A percentile compares a stretch with the other conserved stretches of the same genome.
Conservation (phyloP, 2,113 vertebrate genomes). For the Tragelaphus scriptus region DNA sequence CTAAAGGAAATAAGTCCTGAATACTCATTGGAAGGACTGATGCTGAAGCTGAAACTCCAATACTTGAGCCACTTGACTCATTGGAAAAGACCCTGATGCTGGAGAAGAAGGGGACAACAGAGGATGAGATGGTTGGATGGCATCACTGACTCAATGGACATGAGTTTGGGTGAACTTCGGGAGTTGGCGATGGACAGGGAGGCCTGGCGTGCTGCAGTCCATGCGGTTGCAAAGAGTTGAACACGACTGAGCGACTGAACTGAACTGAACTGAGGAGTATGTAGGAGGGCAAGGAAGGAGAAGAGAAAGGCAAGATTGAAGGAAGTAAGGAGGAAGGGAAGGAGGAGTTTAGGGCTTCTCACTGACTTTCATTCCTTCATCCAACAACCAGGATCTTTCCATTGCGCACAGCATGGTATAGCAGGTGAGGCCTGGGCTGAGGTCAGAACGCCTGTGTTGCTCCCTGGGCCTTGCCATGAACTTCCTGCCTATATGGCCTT, state of each 20-base stretch:
- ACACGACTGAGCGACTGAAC: not conserved
- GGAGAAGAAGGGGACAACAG: not conserved
- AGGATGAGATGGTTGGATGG: not conserved
- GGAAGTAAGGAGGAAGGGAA: not conserved
- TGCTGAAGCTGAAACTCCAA: not conserved
- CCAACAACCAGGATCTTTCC: not conserved
- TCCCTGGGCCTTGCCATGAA: not conserved
- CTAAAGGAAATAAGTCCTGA: not conserved
- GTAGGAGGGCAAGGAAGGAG: not conserved
- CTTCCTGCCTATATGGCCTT: not conserved
- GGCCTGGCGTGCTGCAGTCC: not conserved
- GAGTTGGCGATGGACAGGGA: not conserved
- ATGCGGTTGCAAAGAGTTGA: not conserved
- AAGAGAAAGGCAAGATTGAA: not conserved
- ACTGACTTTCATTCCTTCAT: not conserved
- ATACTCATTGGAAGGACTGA: not conserved
- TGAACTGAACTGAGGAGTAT: not conserved
- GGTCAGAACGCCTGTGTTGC: not conserved
- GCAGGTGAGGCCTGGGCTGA: not conserved
- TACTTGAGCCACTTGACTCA: not conserved
- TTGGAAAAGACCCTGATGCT: not conserved
- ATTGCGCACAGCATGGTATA: fast-evolving
- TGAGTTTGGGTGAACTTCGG: not conserved
- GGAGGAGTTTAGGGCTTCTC: not conserved
- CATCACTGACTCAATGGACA: not conserved